Conservation (phyloP, 2,113 vertebrate species). For the Lipophrys pholis region DNA sequence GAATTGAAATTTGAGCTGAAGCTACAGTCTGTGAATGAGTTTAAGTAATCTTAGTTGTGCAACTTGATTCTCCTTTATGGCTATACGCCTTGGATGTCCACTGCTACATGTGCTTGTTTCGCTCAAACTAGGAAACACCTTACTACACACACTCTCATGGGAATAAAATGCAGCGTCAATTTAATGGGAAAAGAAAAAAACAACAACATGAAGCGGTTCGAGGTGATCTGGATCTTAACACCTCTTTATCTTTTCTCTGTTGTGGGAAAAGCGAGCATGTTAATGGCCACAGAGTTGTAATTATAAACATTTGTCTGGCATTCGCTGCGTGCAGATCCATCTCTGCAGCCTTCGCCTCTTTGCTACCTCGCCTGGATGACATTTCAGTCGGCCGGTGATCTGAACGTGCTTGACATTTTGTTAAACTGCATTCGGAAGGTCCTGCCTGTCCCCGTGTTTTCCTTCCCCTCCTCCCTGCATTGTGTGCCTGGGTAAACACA, state of each 20-base stretch:
- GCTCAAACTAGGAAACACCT: no score
- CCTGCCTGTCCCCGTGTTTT: constrained; percentile 62
- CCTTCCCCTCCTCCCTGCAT: constrained; percentile 70
- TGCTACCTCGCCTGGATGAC: constrained; percentile 38
- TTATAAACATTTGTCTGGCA: constrained; percentile 12
- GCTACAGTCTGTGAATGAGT: no score
- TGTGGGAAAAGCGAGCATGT: neutral
- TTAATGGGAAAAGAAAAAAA: constrained; percentile 3
- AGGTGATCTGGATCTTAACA: constrained; percentile 11
- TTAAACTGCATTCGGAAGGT: constrained; percentile 63
- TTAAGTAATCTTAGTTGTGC: neutral
- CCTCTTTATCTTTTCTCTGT: neutral
- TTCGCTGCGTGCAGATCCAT: constrained; percentile 6
- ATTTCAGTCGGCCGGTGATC: constrained; percentile 46
- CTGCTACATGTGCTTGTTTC: neutral
- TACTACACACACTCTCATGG: neutral
- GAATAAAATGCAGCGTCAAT: constrained; percentile 3
- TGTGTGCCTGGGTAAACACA: constrained; percentile 62
- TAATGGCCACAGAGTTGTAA: constrained; percentile 5
- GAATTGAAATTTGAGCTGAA: neutral
- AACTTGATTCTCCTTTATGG: constrained; percentile 6
- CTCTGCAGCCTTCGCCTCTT: constrained; percentile 24
- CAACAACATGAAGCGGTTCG: neutral
- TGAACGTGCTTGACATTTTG: constrained; percentile 68
- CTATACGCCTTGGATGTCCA: neutral